These are phyloP conservation scores for Kradibia gibbosae DNA, from an alignment of 1,140 invertebrate species.

Conservation along the genomic window DNA sequence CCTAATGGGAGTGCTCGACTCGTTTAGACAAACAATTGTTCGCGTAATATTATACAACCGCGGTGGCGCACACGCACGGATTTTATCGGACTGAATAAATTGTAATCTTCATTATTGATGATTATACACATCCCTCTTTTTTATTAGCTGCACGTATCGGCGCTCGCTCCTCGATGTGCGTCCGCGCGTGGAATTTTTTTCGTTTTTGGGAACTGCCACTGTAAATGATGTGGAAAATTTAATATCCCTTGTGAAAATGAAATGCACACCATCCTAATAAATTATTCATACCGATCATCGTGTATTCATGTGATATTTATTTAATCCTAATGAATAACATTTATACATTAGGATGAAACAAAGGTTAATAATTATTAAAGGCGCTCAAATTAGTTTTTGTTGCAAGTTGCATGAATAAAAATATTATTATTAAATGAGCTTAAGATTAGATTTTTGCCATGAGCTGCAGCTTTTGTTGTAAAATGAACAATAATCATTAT, in stretches of 20 bases:
- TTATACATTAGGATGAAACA: too few species aligned
- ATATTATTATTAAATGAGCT: neutral
- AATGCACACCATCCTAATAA: neutral
- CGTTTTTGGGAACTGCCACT: neutral
- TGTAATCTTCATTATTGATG: conserved; percentile 48
- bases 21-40: conserved; percentile 41
- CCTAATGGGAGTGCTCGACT: conserved; percentile 28
- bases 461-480: neutral
- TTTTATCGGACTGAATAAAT: conserved; percentile 48
- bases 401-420: neutral
- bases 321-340: neutral
- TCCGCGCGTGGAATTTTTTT: neutral
- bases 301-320: neutral
- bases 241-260: conserved; percentile 16
- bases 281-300: neutral
- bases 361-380: too few species aligned
- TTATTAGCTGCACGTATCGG: neutral
- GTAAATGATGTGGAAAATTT: neutral
- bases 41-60: conserved; percentile 18
- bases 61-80: conserved; percentile 12
- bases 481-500: conserved; percentile 20
- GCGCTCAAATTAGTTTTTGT: too few species aligned
- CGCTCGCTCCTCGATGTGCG: neutral
- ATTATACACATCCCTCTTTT: conserved; percentile 12
- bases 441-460: neutral